Evolutionary conservation across 2,888 invertebrate species (phyloP), one percentile per base, ranked within the genome.

Genomic region (Amitus sp.): DNA sequence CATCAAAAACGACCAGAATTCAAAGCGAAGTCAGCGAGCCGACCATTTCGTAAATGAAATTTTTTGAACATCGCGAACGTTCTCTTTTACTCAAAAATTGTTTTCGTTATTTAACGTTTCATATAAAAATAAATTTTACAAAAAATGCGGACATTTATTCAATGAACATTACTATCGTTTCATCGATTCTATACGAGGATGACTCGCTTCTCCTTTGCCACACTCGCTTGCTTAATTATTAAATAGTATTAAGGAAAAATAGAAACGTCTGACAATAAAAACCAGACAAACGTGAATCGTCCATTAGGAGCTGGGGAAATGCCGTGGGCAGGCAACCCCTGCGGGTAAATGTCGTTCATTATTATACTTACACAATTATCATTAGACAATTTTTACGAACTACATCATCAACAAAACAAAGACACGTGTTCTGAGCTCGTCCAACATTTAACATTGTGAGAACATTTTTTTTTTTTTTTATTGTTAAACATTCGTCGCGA

Each of bases 261-360:
- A 82, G 81, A 82, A 81, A 81, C 79, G 81, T 81, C 77, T 81
- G 80, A 80, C 73, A 80, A 79, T 81, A 78, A 80, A 71, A 82
- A 80, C 77, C 78, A 82, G 81, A 80, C 79, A 80, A 80, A 82
- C 77, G 67, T 77, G 75, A 80, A 79, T 75, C 65, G 62, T 70
- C 72, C 62, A 72, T 69, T 74, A 68, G 70, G 67, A 66, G 66
- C 57, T 62, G 62, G 64, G 55, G 60, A 55, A 54, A 30, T 52
- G 51, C 60, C 56, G 49, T 27, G 19, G 47, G 46, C n/a, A 13
- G 46, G 19, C 33, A 15, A 15, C 45, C 27, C 45, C 45, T 30
- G 33, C 47, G 47, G 50, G 53, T 64, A 57, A 57, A 60, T 60
- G 56, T 57, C 64, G 30, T 52, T 56, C 23, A n/a, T 62, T 56